phyloP scores from a whole-genome alignment of 2,888 invertebrate species.

The Lepidochitona cinerea region DNA sequence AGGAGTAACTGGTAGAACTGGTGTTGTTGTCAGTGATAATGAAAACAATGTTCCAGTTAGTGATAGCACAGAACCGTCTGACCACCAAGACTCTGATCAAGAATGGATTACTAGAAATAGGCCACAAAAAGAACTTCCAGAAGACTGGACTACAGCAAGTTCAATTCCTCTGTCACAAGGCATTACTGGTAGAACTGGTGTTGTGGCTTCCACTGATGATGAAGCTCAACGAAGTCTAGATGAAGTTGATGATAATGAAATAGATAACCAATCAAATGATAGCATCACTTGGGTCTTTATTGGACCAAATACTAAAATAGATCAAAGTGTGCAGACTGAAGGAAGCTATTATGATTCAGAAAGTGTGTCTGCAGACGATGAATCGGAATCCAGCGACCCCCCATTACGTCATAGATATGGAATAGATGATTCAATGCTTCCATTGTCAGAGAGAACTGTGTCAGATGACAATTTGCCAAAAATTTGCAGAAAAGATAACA shows the following conservation, averaged over 20 bases:
- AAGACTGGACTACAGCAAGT: neutral
- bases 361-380: neutral
- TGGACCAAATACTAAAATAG: constrained; percentile 25
- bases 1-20: neutral
- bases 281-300: neutral
- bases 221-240: neutral
- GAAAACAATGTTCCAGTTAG: neutral
- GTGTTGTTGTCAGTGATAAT: neutral
- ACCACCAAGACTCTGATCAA: neutral
- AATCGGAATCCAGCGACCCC: constrained; percentile 18
- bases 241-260: constrained; percentile 2
- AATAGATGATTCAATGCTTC: constrained; percentile 39
- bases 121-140: neutral
- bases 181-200: neutral
- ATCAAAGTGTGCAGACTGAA: neutral
- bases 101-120: neutral
- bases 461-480: constrained; percentile 51
- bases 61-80: neutral
- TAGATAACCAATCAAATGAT: neutral
- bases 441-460: constrained; percentile 42
- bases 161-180: neutral
- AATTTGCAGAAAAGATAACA: neutral
- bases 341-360: neutral
- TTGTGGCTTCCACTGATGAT: neutral
- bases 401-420: constrained; percentile 44